Base-by-base conservation (phyloP, 64 coral and sea anemone species). In the Stylophora pistillata region DNA sequence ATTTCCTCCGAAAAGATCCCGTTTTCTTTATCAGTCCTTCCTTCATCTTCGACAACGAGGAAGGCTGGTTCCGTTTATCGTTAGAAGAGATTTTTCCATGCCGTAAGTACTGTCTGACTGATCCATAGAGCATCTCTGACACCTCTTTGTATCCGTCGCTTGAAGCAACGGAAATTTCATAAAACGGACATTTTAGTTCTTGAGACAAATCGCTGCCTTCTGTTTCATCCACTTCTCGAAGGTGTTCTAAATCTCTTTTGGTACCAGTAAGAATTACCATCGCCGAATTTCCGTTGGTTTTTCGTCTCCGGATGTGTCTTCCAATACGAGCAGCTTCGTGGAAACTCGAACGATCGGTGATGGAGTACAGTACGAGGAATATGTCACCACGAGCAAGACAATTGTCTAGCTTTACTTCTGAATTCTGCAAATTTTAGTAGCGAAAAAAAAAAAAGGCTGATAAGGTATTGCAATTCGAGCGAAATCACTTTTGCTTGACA, bases 91-190 rank as follows among this genome's bases (percentile, higher is more conserved):
- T 86, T 27, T 93, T 97, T 18, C 90, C 95, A 31, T 74, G 57
- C 56, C 55, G 78, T 66, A 97, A 64, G 65, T 86, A 97, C 17
- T 89, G 88, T 56, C 80, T 97, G 5, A 97, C 13, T 26, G 91
- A 93, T 0, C 41, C 30, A 18, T 89, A 86, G 0, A 97, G 57
- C 88, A 97, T 97, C 9, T 97, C 82, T 10, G 81, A 86, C 21
- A 97, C 95, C 18, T 97, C 91, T 21, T 93, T 97, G 76, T 97
- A 97, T 0, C 95, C 95, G 21, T 97, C 95, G 15, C 88, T 82
- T 6, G 77, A 84, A 17, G 95, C 89, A 29, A 93, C 79, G 9
- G 95, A 97, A 31, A 97, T 82, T 66, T 97, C 95, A 37, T 97
- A 97, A 74, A 97, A 97, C 6, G 95, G 82, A 57, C 95, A 97